Evolutionary conservation across 2,888 invertebrate species (phyloP), one percentile per base, ranked within the genome.

Genomic region (Chrysina gloriosa): DNA sequence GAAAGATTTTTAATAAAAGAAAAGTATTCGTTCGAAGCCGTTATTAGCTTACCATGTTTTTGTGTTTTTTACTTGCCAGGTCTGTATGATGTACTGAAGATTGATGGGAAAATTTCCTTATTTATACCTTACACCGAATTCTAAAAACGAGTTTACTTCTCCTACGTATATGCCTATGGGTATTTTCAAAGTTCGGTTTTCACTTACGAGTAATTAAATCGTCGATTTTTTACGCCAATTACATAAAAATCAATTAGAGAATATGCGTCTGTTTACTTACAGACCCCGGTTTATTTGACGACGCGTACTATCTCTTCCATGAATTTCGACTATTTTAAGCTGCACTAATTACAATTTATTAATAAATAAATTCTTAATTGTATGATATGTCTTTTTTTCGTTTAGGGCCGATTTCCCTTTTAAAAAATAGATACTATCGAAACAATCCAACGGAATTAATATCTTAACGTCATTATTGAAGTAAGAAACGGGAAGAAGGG

Each of bases 211-310:
- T 16, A 21, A 42, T 42, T 42, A 42, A 16, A 42, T 5, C 5
- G n/a, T 52, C 16, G 16, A 11, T 52, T 52, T 52, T 52, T 52
- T 52, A 11, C 11, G 7, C 6, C 29, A 52, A 29, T 31, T 52
- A 52, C 52, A 52, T 31, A 52, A 52, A 48, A 52, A 52, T 52
- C 52, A 52, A 52, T 52, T 52, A 52, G 16, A 16, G 9, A 52
- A 19, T 31, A 6, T 16, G 9, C 16, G 19, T 42, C 1, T 9
- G 0, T 45, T 31, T n/a, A 3, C n/a, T 6, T 31, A 31, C n/a
- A 9, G 1, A 4, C 31, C 31, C n/a, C 2, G 14, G 14, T 9
- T 45, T 2, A 2, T 45, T 45, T 9, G 5, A 21, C 14, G 7
- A 21, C 3, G 16, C 19, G 5, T 21, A 6, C 7, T 52, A 52